phyloP scores from a whole-genome alignment of 1,140 invertebrate genomes.

The Drosophila ogumai region DNA sequence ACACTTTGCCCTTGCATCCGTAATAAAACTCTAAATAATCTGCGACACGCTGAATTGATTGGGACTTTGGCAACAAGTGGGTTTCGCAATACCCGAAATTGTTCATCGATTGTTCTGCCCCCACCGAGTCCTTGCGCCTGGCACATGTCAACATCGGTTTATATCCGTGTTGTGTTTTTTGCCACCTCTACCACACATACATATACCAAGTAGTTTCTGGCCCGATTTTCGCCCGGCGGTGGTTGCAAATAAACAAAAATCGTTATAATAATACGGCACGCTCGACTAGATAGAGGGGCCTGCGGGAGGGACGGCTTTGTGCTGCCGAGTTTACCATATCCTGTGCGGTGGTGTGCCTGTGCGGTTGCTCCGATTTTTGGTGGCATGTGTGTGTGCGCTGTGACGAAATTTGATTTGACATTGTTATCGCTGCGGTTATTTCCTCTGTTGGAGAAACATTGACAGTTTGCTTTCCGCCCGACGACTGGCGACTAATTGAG shows the following conservation, averaged over 20 bases:
- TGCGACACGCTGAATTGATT: slow-evolving; percentile 18
- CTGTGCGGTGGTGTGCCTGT: background rate
- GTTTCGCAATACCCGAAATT: slow-evolving; percentile 7
- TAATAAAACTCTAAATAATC: slow-evolving; percentile 13
- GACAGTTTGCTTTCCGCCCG: background rate
- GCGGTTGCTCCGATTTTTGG: background rate
- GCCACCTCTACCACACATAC: background rate
- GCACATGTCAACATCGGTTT: slow-evolving; percentile 42
- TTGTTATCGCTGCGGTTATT: slow-evolving; percentile 29
- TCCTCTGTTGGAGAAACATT: slow-evolving; percentile 5
- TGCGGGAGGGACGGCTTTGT: background rate
- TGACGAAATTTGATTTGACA: slow-evolving; percentile 35
- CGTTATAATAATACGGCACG: slow-evolving; percentile 56
- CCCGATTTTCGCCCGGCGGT: slow-evolving; percentile 22
- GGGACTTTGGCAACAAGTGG: slow-evolving; percentile 42
- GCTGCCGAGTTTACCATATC: slow-evolving; percentile 32
- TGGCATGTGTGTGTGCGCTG: background rate
- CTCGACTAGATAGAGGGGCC: slow-evolving; percentile 19
- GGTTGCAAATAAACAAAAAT: slow-evolving; percentile 46
- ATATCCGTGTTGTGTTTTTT: slow-evolving; percentile 13
- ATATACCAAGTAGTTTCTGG: slow-evolving; percentile 26
- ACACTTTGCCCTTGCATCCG: background rate
- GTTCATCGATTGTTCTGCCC: slow-evolving; percentile 18
- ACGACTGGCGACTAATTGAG: slow-evolving; percentile 28
- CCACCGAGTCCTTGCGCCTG: slow-evolving; percentile 8